A percentile compares a stretch with the other conserved stretches of the same genome.
phyloP scores from a whole-genome alignment of 2,888 invertebrate genomes.

The Allacma fusca region DNA sequence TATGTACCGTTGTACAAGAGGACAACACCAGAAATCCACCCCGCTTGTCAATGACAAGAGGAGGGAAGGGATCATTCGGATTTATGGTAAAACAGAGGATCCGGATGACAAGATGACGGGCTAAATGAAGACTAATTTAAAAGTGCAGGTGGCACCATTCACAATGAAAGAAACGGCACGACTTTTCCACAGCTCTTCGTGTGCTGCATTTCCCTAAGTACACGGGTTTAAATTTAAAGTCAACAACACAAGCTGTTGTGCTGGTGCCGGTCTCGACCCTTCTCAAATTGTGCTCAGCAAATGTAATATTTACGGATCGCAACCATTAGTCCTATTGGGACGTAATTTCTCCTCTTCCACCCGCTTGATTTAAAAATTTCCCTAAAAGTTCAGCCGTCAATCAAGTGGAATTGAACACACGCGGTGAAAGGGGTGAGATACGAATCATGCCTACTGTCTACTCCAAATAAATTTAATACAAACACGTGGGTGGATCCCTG shows the following conservation, averaged over 20 bases:
- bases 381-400: not conserved
- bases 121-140: conserved; percentile 41
- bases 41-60: not conserved
- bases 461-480: too few species aligned
- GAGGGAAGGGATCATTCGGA: conserved; percentile 26
- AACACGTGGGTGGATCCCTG: not conserved
- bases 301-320: too few species aligned
- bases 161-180: conserved; percentile 22
- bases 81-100: conserved; percentile 31
- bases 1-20: not conserved
- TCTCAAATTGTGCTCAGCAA: too few species aligned
- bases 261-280: too few species aligned
- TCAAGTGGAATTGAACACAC: not conserved
- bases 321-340: not conserved
- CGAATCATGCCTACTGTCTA: not conserved
- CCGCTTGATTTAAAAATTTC: not conserved
- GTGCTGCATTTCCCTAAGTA: not conserved
- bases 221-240: not conserved
- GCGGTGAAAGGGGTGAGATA: not conserved
- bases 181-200: conserved; percentile 3
- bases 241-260: not conserved
- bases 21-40: not conserved
- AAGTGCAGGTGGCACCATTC: conserved; percentile 41
- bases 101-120: conserved; percentile 39
- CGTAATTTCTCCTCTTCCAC: conserved; percentile 4